phyloP scores from a whole-genome alignment of 2,113 vertebrate species.

The Syngnathoides biaculeatus region DNA sequence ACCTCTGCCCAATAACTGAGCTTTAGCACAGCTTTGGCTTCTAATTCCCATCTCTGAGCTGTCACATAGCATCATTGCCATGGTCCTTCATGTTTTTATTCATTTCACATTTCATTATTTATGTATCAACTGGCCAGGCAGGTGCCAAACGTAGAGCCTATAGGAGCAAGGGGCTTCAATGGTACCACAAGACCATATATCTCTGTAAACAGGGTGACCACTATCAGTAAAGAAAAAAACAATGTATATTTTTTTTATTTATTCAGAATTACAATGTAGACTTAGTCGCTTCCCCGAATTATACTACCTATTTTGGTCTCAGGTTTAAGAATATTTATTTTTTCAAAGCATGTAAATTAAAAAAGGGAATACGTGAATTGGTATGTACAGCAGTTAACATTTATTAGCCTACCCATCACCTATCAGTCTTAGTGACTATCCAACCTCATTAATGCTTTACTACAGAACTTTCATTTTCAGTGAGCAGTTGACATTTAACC shows the following conservation, averaged over 20 bases:
- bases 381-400: too few relatives aligned
- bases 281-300: background rate
- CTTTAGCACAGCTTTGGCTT: constrained; percentile 71
- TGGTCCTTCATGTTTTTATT: constrained; percentile 77
- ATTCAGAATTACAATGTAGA: background rate
- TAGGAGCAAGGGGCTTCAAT: constrained; percentile 26
- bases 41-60: constrained; percentile 77
- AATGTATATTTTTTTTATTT: background rate
- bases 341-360: too few relatives aligned
- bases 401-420: too few relatives aligned
- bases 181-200: constrained; percentile 35
- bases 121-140: constrained; percentile 62
- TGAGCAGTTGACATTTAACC: too few relatives aligned
- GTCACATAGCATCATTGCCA: constrained; percentile 70
- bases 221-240: constrained; percentile 9
- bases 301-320: too few relatives aligned
- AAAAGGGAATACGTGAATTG: too few relatives aligned
- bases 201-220: constrained; percentile 39
- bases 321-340: too few relatives aligned
- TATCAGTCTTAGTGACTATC: too few relatives aligned
- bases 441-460: too few relatives aligned
- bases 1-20: constrained; percentile 70
- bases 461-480: too few relatives aligned
- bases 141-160: constrained; percentile 34
- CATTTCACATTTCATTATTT: constrained; percentile 74